A percentile compares a stretch with the other conserved stretches of the same genome.
Conservation (phyloP, 2,888 invertebrate genomes). For the Cataglyphis altisquamis region DNA sequence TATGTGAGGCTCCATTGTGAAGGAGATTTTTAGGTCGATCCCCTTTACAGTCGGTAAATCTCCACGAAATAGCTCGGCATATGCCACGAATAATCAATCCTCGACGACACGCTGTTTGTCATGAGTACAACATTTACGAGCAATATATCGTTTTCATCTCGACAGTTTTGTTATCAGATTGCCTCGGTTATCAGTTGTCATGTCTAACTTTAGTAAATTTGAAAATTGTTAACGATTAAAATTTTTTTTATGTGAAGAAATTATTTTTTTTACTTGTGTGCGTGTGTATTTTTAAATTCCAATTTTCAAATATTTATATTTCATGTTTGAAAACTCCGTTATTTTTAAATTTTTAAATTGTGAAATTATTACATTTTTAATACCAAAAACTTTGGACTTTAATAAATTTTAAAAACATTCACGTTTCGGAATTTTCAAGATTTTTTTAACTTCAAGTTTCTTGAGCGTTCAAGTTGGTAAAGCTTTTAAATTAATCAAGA, state of each 20-base stretch:
- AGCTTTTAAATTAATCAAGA: constrained; percentile 27
- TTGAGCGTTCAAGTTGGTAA: background rate
- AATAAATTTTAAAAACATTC: background rate
- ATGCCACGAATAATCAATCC: constrained; percentile 48
- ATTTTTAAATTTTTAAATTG: background rate
- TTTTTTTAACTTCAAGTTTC: background rate
- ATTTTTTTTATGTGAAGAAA: background rate
- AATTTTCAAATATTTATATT: background rate
- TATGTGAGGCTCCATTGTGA: constrained; percentile 44
- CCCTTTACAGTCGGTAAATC: constrained; percentile 42
- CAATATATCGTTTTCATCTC: constrained; percentile 51
- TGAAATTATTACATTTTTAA: background rate
- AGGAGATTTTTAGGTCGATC: constrained; percentile 28
- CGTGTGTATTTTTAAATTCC: background rate
- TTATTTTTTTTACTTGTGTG: background rate
- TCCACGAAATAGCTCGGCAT: constrained; percentile 22
- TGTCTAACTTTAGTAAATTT: constrained; percentile 37
- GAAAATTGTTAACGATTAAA: constrained; percentile 21
- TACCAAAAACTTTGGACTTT: background rate
- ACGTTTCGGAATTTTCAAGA: background rate
- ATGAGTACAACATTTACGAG: constrained; percentile 49
- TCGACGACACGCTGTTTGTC: constrained; percentile 48
- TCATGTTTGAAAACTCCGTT: background rate
- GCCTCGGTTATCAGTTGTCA: constrained; percentile 29
- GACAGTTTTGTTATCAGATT: constrained; percentile 41